Evolutionary conservation across 2,888 invertebrate genomes (phyloP), one percentile per base, ranked within the genome.

Genomic region (Scrobipalpa costella): DNA sequence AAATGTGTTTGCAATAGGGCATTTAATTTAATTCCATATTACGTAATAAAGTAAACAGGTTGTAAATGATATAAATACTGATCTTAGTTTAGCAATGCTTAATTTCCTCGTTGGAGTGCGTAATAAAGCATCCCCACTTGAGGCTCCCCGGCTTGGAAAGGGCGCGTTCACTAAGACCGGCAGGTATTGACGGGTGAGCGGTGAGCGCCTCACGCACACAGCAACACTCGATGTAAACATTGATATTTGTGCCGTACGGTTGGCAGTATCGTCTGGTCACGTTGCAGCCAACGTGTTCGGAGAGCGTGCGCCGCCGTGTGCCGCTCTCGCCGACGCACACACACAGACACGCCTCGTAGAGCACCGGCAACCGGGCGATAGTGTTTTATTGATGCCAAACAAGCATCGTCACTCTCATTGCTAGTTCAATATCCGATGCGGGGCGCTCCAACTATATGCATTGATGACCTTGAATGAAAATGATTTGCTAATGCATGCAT

Each of bases 251-350:
- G 67, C 66, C 61, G 79, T 70, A 63, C 74, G 71, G 86, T 87
- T 90, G 88, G 87, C 69, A 82, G 69, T 67, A 60, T 75, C 68
- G 82, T 65, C 68, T 67, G 75, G 86, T 90, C 90, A 90, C 90
- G 90, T 90, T 90, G 88, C 86, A 80, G 63, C 27, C 84, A 88
- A 89, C 85, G 89, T 89, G 90, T 76, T 69, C 74, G 17, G 69
- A 68, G 78, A 80, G 82, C 88, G 81, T 88, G 88, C 71, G 65
- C 66, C 74, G 80, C 80, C 86, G 76, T 81, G 86, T 83, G 86
- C 76, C 67, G 63, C 66, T 62, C 68, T 65, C 33, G 33, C 44
- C 52, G 44, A 64, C 68, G 64, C 44, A 63, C 69, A 63, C 75
- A 75, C 80, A 50, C 77, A 78, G 79, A 78, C 81, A 72, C 62